These are phyloP conservation scores for Otocyon megalotis DNA, from an alignment of 2,113 vertebrate species.

Conservation along the genomic window DNA sequence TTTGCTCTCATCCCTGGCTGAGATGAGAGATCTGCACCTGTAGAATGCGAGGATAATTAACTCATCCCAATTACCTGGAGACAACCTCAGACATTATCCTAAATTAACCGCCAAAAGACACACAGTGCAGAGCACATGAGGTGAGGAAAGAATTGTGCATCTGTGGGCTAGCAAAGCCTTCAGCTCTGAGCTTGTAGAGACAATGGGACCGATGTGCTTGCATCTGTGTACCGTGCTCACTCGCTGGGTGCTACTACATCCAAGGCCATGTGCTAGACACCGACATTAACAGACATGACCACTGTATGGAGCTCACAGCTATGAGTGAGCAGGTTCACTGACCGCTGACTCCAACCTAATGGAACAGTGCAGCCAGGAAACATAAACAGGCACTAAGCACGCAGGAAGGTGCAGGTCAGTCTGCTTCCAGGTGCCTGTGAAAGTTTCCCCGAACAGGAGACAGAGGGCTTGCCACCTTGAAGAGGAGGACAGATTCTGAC, in stretches of 20 bases:
- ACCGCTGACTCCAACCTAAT: not conserved
- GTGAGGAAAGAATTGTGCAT: not conserved
- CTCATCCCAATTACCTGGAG: slow-evolving; percentile 45
- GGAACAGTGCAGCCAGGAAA: not conserved
- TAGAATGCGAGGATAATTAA: slow-evolving; percentile 37
- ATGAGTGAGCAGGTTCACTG: not conserved
- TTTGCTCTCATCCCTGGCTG: not conserved
- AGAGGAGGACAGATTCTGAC: not conserved
- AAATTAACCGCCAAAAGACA: slow-evolving; percentile 21
- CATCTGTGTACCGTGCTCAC: not conserved
- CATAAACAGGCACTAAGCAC: not conserved
- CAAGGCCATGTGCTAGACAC: not conserved
- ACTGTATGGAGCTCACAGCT: not conserved
- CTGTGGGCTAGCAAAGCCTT: slow-evolving; percentile 10
- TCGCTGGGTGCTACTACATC: not conserved
- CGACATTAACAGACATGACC: not conserved
- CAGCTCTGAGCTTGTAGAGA: slow-evolving; percentile 5
- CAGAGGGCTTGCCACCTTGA: not conserved
- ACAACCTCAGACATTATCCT: slow-evolving; percentile 39
- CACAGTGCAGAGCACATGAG: not conserved
- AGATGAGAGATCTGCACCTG: slow-evolving; percentile 14
- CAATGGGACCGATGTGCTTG: not conserved
- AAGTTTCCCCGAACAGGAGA: not conserved
- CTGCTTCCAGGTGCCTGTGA: not conserved
- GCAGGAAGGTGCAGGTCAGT: not conserved